Evolutionary conservation across 2,797 vertebrate species (phyloP).

Genomic region (Enteromius thamalakanensis): DNA sequence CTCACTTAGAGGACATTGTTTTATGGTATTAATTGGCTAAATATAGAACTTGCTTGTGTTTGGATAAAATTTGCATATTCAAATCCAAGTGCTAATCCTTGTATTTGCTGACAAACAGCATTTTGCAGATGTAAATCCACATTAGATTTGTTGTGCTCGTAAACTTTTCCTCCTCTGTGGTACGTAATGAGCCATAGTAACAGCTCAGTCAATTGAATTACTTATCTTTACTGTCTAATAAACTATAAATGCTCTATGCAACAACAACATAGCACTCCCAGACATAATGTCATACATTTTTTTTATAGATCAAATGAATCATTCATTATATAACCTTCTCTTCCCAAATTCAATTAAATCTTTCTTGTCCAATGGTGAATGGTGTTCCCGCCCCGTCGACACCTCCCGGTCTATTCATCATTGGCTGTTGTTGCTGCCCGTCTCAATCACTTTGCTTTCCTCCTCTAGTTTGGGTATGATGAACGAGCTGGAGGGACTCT

Average conservation of each 20-base stretch:
- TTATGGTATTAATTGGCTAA: conserved; percentile 22
- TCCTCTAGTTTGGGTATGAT: conserved; percentile 76
- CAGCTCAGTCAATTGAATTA: conserved; percentile 24
- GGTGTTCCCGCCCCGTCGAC: neutral
- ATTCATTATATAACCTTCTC: conserved; percentile 30
- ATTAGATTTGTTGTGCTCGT: conserved; percentile 7
- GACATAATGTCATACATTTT: conserved; percentile 7
- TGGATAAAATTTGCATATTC: conserved; percentile 24
- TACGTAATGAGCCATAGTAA: conserved; percentile 20
- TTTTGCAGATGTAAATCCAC: conserved; percentile 32
- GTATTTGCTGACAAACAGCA: conserved; percentile 34
- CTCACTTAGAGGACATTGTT: conserved; percentile 3
- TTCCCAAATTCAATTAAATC: conserved; percentile 33
- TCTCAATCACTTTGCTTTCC: conserved; percentile 69
- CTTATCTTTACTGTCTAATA: conserved; percentile 33
- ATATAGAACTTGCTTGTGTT: conserved; percentile 8
- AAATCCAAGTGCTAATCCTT: conserved; percentile 25
- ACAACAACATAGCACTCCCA: conserved; percentile 3
- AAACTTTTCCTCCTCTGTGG: conserved; percentile 27
- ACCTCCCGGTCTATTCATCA: conserved; percentile 53
- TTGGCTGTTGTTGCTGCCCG: conserved; percentile 56
- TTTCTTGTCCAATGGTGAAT: conserved; percentile 23
- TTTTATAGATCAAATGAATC: conserved; percentile 24
- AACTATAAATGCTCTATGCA: conserved; percentile 19
- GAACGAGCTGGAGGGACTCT: conserved; percentile 71